phyloP scores from a whole-genome alignment of 2,113 vertebrate genomes.

The Emydocephalus ijimae region DNA sequence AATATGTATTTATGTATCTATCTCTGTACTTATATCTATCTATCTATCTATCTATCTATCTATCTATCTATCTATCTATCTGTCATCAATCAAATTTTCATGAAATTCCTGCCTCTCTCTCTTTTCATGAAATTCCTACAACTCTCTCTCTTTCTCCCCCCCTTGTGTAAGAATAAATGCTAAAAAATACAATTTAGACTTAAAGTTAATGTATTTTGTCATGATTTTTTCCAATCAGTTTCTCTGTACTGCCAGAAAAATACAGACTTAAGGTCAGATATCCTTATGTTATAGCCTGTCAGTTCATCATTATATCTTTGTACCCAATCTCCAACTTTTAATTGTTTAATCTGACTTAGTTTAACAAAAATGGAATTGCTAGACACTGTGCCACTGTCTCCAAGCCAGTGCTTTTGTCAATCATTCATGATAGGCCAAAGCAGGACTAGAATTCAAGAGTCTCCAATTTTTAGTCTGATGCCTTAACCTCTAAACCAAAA shows the following conservation, averaged over 20 bases:
- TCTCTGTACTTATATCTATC: too few species aligned
- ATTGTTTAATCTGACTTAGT: not conserved
- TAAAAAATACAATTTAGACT: not conserved
- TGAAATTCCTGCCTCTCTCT: too few species aligned
- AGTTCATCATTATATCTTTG: not conserved
- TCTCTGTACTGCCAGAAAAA: not conserved
- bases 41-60: too few species aligned
- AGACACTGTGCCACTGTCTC: not conserved
- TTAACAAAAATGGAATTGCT: not conserved
- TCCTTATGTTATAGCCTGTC: not conserved
- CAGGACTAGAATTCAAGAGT: not conserved
- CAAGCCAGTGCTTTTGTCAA: not conserved
- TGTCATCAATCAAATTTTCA: too few species aligned
- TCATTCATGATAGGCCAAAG: not conserved
- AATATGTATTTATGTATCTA: too few species aligned
- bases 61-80: not conserved
- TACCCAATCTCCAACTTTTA: not conserved
- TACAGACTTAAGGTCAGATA: not conserved
- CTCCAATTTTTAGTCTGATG: not conserved
- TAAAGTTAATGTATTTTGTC: not conserved
- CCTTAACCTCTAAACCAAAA: not conserved
- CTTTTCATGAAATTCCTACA: not conserved
- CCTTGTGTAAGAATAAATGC: not conserved
- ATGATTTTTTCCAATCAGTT: not conserved
- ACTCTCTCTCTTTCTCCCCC: not conserved